Percentiles rank a stretch among this genome's conserved stretches.
Evolutionary conservation across 2,888 invertebrate species (phyloP).

Genomic region (Calliopum simillimum): DNA sequence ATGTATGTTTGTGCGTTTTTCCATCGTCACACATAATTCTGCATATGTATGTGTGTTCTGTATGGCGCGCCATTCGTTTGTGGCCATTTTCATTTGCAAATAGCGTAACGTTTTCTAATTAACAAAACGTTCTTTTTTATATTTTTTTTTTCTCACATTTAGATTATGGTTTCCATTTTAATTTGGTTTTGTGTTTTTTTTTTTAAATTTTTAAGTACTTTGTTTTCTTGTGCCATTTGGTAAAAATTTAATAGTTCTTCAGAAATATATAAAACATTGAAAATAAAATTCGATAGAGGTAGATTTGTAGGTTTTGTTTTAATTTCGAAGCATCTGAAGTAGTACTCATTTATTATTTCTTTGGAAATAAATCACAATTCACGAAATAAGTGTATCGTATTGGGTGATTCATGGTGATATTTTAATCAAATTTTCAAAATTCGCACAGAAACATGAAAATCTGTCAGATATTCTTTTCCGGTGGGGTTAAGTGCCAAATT

Average conservation of each 20-base stretch:
- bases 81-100: conserved; percentile 36
- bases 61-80: conserved; percentile 22
- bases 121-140: conserved; percentile 31
- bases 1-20: conserved; percentile 13
- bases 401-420: too few relatives aligned
- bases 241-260: conserved; percentile 2
- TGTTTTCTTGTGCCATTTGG: not conserved
- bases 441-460: too few relatives aligned
- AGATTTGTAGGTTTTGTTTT: too few relatives aligned
- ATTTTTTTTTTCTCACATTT: conserved; percentile 5
- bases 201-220: not conserved
- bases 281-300: too few relatives aligned
- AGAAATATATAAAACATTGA: not conserved
- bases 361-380: too few relatives aligned
- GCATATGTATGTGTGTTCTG: conserved; percentile 8
- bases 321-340: too few relatives aligned
- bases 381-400: too few relatives aligned
- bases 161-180: conserved; percentile 1
- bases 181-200: not conserved
- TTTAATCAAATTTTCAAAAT: too few relatives aligned
- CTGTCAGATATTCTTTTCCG: too few relatives aligned
- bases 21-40: not conserved
- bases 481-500: too few relatives aligned
- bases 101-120: conserved; percentile 33
- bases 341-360: too few relatives aligned